These are phyloP conservation scores for Vicugna pacos DNA, from an alignment of 2,113 vertebrate species.

Conservation along the genomic window DNA sequence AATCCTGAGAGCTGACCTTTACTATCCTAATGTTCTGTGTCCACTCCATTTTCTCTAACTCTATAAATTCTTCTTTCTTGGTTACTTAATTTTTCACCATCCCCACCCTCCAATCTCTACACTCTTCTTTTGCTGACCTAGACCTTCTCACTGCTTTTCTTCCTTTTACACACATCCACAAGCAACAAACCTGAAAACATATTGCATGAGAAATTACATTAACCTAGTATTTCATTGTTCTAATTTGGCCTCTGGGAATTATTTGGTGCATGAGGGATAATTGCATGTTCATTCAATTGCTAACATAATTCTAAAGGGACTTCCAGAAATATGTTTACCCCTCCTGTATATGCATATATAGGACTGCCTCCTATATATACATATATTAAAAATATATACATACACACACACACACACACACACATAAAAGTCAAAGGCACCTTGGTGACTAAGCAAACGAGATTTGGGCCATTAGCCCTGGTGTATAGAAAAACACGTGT, in stretches of 20 bases:
- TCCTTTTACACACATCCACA: neutral
- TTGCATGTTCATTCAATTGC: neutral
- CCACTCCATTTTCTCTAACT: neutral
- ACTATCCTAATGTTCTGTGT: neutral
- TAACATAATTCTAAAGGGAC: neutral
- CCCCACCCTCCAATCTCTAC: neutral
- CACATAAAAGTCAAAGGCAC: neutral
- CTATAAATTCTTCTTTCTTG: neutral
- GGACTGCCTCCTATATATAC: too few relatives aligned
- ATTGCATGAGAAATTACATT: neutral
- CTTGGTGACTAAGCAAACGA: conserved; percentile 66
- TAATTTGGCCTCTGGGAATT: neutral
- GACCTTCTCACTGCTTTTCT: neutral
- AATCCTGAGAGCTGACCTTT: neutral
- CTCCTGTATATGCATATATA: neutral
- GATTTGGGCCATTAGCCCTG: conserved; percentile 70
- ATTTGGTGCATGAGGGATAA: conserved; percentile 1
- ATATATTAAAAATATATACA: neutral
- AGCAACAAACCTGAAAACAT: neutral
- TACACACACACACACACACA: neutral
- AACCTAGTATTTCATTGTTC: neutral
- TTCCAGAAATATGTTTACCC: neutral
- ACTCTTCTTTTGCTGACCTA: neutral
- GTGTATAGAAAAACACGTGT: conserved; percentile 62
- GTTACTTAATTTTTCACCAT: neutral